These are phyloP conservation scores for Parotocinclus haroldoi DNA, from an alignment of 2,797 vertebrate genomes.

Conservation along the genomic window DNA sequence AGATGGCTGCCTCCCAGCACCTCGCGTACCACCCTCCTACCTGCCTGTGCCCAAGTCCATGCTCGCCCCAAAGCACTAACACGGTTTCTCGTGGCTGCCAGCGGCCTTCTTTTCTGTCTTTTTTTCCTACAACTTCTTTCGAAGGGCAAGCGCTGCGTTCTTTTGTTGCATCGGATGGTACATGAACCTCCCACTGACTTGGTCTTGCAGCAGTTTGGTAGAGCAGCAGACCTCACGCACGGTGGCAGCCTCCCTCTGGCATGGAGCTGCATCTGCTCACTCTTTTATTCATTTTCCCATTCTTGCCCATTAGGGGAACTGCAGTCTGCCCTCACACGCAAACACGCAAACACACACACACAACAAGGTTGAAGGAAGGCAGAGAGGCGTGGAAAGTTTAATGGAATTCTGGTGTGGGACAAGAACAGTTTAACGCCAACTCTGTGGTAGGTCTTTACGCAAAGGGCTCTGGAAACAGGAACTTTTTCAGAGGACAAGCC, in stretches of 20 bases:
- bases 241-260: conserved; percentile 95
- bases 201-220: conserved; percentile 98
- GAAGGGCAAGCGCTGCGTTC: conserved; percentile 84
- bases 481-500: conserved; percentile 36
- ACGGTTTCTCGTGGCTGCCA: conserved; percentile 81
- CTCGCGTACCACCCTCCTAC: conserved; percentile 83
- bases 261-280: conserved; percentile 97
- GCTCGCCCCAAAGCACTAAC: conserved; percentile 87
- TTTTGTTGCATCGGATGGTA: conserved; percentile 98
- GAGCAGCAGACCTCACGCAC: conserved; percentile 94
- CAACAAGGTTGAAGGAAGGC: conserved; percentile 52
- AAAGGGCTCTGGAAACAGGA: conserved; percentile 29
- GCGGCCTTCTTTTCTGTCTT: conserved; percentile 75
- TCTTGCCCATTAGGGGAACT: conserved; percentile 76
- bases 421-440: conserved; percentile 48
- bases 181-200: conserved; percentile 96
- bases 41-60: conserved; percentile 83
- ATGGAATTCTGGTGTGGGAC: conserved; percentile 68
- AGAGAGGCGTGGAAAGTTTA: conserved; percentile 67
- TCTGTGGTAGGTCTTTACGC: conserved; percentile 58
- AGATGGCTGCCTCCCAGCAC: conserved; percentile 96
- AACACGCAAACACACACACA: conserved; percentile 57
- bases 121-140: conserved; percentile 34
- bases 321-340: conserved; percentile 61
- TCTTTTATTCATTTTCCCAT: conserved; percentile 91